Percentiles rank a stretch among this genome's conserved stretches.
Conservation (phyloP, 2,888 invertebrate species). For the Xanthia togata region DNA sequence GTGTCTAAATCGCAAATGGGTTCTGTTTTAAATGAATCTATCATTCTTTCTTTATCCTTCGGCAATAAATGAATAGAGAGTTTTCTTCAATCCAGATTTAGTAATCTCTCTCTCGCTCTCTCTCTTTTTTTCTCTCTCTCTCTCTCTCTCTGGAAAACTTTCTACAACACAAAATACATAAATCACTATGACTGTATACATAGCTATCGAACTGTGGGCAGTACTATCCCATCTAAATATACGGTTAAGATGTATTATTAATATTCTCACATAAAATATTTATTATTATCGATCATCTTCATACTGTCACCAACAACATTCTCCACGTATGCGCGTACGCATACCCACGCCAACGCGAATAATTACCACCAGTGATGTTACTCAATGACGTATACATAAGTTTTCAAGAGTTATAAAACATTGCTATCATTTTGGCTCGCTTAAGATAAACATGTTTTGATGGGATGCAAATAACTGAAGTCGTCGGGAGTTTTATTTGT, state of each 20-base stretch:
- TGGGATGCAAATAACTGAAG: conserved; percentile 50
- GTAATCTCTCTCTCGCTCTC: too few species aligned
- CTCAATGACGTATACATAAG: conserved; percentile 38
- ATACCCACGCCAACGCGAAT: conserved; percentile 38
- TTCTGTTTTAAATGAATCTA: background rate
- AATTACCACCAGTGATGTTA: conserved; percentile 39
- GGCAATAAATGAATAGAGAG: background rate
- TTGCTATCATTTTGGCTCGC: conserved; percentile 60
- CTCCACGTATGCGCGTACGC: conserved; percentile 51
- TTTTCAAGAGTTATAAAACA: conserved; percentile 50
- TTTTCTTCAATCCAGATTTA: too few species aligned
- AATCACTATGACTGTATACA: background rate
- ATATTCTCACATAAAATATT: background rate
- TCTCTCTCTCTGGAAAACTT: background rate
- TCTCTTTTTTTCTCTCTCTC: background rate
- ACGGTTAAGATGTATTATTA: background rate
- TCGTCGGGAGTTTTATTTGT: conserved; percentile 26
- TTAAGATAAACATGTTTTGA: conserved; percentile 65
- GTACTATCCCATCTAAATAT: background rate
- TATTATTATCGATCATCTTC: background rate
- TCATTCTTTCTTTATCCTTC: background rate
- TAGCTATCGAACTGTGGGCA: too few species aligned
- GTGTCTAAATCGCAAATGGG: background rate
- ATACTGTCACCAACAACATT: conserved; percentile 22
- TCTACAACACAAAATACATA: background rate